Evolutionary conservation across 2,113 vertebrate genomes (phyloP), one percentile per base, ranked within the genome.

Genomic region (Eleginops maclovinus): DNA sequence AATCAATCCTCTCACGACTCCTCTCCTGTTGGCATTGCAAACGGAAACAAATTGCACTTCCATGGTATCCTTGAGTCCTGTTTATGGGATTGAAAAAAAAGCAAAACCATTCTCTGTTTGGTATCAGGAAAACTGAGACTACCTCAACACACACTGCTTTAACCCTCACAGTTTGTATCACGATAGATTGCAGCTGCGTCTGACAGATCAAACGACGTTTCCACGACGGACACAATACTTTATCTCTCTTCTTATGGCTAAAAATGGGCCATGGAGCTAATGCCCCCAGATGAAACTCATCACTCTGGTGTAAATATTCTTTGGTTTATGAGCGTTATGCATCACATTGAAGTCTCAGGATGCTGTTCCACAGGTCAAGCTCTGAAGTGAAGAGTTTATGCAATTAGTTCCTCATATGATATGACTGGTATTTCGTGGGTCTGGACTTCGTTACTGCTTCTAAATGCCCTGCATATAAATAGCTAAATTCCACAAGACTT

Each of bases 51-150:
- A 84, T 71, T 74, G 61, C 26, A 70, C 67, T 70, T 85, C 79
- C 84, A 81, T 44, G 55, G 31, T 66, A 72, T 70, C 67, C 72
- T 84, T 74, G 86, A 79, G 47, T 89, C 66, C 62, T 17, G 54
- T 79, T 85, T 55, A 51, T 75, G 60, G 86, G 86, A 86, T 83
- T 72, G 76, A 66, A 86, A 86, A 66, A 86, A 86, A 89, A 84
- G 77, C 89, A 89, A 83, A 86, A 63, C 69, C 77, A 36, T 68
- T 82, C 79, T 78, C 41, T 36, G 5, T 77, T 75, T 60, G 53
- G 56, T 79, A 74, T 66, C 46, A 24, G 68, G 70, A 79, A 61
- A 69, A 41, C 67, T 7, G 9, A 75, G 76, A 83, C 59, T 87
- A 75, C 81, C 81, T 83, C 83, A 47, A 69, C 26, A 64, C 85